These are phyloP conservation scores for Eulithis prunata DNA, from an alignment of 2,888 invertebrate genomes.

Conservation along the genomic window DNA sequence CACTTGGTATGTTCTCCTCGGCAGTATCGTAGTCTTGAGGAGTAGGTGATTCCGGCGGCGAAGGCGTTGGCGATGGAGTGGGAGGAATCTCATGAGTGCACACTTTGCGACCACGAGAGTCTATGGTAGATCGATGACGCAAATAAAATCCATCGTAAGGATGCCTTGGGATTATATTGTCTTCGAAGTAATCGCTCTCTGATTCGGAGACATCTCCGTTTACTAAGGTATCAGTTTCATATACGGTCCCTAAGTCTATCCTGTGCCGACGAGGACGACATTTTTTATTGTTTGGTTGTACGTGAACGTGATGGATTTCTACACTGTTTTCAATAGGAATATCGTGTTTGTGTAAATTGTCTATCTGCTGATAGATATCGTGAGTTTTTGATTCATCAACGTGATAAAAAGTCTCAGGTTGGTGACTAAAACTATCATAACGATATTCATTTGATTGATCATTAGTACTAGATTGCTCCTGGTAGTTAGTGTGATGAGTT, in stretches of 20 bases:
- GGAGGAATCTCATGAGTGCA: constrained; percentile 76
- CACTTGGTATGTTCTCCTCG: constrained; percentile 51
- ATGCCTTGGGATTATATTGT: constrained; percentile 70
- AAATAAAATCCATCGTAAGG: constrained; percentile 80
- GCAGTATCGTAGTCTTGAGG: constrained; percentile 50
- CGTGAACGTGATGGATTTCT: constrained; percentile 58
- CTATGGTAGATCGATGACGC: constrained; percentile 70
- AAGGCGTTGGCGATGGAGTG: constrained; percentile 59
- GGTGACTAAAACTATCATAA: constrained; percentile 36
- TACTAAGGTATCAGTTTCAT: constrained; percentile 39
- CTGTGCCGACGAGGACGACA: constrained; percentile 44
- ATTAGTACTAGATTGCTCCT: constrained; percentile 39
- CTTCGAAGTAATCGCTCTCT: constrained; percentile 64
- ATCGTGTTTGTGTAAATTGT: constrained; percentile 32
- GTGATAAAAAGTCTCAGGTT: constrained; percentile 34
- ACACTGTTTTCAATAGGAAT: constrained; percentile 41
- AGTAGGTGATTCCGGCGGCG: constrained; percentile 58
- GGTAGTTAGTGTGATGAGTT: constrained; percentile 25
- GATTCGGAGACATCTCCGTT: constrained; percentile 64
- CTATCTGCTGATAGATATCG: constrained; percentile 37
- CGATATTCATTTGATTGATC: constrained; percentile 37
- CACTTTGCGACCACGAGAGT: constrained; percentile 70
- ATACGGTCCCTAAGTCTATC: constrained; percentile 42
- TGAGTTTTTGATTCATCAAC: constrained; percentile 33
- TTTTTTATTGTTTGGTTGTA: constrained; percentile 52